Base-by-base conservation (phyloP, 2,888 invertebrate genomes). In the Zaprionus lineosus region DNA sequence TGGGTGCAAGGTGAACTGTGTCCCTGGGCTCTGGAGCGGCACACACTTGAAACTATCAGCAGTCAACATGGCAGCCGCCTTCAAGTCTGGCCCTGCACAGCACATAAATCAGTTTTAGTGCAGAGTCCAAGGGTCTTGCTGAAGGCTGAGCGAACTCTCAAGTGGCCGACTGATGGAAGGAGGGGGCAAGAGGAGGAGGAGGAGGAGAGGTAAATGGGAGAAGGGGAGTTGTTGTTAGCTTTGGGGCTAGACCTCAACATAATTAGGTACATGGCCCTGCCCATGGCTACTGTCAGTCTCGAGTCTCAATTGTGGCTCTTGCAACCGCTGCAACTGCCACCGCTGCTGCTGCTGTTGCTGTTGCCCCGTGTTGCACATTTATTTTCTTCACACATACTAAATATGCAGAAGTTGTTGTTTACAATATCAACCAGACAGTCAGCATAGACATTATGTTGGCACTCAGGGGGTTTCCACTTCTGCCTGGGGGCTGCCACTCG, bases 341-440 rank as follows among this genome's bases (percentile, higher is more conserved):
- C 3, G 29, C 21, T 36, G 29, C 28, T 34, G 24, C 40, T 14
- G n/a, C 15, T 24, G 24, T 6, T 24, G 24, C 8, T 24, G 24
- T 6, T 24, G 24, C 37, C 28, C 48, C 46, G 55, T 59, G 59
- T 51, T 53, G 61, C 71, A 79, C 85, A 81, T 79, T 79, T 61
- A 83, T 85, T 82, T 82, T 51, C 47, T 68, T 84, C 73, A 74
- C 87, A 86, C 86, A 53, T 82, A 86, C 87, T 86, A 86, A 86
- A 86, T 86, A 86, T 78, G 84, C 74, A 67, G 70, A 59, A 69
- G 40, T 34, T 39, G 40, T 74, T 86, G 86, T 86, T 86, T 86
- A 86, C 86, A 82, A 70, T 68, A 71, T 57, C 74, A 57, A 44
- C 44, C 62, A 63, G 63, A 36, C 39, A 44, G 40, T 43, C 63